Evolutionary conservation across 1,140 invertebrate genomes (phyloP), one percentile per base, ranked within the genome.

Genomic region (Drosophila sechellia): DNA sequence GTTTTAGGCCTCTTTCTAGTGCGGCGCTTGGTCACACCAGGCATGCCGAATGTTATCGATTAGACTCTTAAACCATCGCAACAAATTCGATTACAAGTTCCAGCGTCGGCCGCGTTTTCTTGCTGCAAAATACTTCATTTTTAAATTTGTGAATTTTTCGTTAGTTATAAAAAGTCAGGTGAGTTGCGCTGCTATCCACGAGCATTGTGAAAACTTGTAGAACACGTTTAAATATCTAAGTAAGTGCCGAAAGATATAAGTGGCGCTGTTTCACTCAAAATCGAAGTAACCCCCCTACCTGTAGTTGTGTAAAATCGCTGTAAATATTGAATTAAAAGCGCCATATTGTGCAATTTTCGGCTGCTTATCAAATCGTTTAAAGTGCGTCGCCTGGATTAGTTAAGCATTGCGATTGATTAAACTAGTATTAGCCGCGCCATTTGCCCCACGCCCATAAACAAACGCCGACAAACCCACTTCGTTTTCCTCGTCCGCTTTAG

Each of bases 261-360:
- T 39, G 43, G 37, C 45, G 43, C 8, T 54, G 31, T 46, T 68
- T 43, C 59, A 45, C 72, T 63, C 66, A 57, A 68, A 68, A 13
- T 10, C 39, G 56, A 63, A 55, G 55, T 53, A 31, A 31, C 61
- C 72, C 77, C 81, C 81, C 79, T 60, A 63, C 48, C 48, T 65
- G 76, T 75, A 70, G 63, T 60, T 77, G 68, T 49, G 68, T 39
- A 25, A 72, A 81, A 83, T 83, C 79, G 83, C 84, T 61, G 79
- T 52, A 81, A 87, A 89, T 83, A 57, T 55, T 87, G 83, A 87
- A 87, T 87, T 60, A 87, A 87, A 87, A 87, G 43, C 83, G 79
- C 66, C 70, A 86, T 83, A 63, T 86, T 79, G 83, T 72, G 56
- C 11, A 71, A 70, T 66, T 61, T 46, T 8, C 43, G 22, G 10